Base-by-base conservation (phyloP, 2,888 invertebrate species). In the Odontomyia ornata region DNA sequence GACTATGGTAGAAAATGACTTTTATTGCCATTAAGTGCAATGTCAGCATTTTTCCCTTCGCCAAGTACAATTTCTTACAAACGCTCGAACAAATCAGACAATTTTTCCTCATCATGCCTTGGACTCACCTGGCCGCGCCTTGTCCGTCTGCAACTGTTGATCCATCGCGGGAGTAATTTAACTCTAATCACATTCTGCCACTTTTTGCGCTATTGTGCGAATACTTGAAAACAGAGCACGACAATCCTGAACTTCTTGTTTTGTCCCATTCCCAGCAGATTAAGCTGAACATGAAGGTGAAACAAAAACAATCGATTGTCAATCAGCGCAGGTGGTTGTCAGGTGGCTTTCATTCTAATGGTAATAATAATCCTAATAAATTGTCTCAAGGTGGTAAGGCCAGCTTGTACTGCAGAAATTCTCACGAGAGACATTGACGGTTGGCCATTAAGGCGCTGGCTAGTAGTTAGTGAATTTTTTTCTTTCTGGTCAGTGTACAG, bases 1-100 rank as follows among this genome's bases (percentile, higher is more conserved):
- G 78, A 78, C 76, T 57, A 64, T 52, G 11, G 71, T 56, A 47
- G 69, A 69, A 69, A 69, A 69, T 69, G 69, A 69, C 69, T 46
- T 69, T 69, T 72, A 56, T 72, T 72, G 47, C 27, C 27, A 52
- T 52, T 72, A n/a, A 15, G 18, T 28, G n/a, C 28, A 60, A 23
- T 60, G 21, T 21, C 27, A 62, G 13, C 25, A 36, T 36, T 15
- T 64, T 64, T 28, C 30, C 64, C 36, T 23, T 52, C 15, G 52
- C n/a, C 52, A 30, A 27, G 15, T 11, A 28, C 28, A 18, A 18
- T n/a, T n/a, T 9, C 18, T 25, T 9, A 23, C 57, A 5, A n/a
- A n/a, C n/a, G n/a, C n/a, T n/a, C n/a, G n/a, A n/a, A n/a, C n/a
- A n/a, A n/a, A n/a, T n/a, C n/a, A 60, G 25, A 36, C 21, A 18